Percentiles rank a stretch among this genome's conserved stretches.
Conservation (phyloP, 2,888 invertebrate genomes). For the Meiosimyza decipiens region DNA sequence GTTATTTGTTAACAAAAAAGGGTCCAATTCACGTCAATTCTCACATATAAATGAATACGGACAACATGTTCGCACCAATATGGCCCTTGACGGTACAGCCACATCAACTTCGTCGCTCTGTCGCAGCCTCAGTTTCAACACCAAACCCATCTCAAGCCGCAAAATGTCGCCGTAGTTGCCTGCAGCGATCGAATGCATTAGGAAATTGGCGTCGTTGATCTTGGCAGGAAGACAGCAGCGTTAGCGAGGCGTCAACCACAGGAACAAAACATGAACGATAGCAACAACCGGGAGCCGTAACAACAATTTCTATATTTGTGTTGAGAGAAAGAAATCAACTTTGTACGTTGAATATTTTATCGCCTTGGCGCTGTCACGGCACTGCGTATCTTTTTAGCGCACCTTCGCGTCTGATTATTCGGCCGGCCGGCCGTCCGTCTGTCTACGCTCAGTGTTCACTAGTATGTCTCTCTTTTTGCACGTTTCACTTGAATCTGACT, state of each 20-base stretch:
- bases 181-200: not conserved
- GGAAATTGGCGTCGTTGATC: slow-evolving; percentile 26
- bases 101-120: not conserved
- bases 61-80: slow-evolving; percentile 32
- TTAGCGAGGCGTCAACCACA: not conserved
- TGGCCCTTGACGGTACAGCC: slow-evolving; percentile 5
- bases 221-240: slow-evolving; percentile 16
- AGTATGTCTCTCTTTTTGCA: not conserved
- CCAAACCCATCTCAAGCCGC: not conserved
- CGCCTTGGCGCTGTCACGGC: slow-evolving; percentile 7
- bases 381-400: too few relatives aligned
- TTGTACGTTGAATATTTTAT: slow-evolving; percentile 33
- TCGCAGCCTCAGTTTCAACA: not conserved
- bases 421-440: too few relatives aligned
- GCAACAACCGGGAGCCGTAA: not conserved
- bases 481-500: not conserved
- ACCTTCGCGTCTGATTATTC: not conserved
- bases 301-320: slow-evolving; percentile 21
- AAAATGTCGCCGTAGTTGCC: not conserved
- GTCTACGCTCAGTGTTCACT: too few relatives aligned
- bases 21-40: slow-evolving; percentile 29
- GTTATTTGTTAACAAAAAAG: not conserved
- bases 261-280: not conserved
- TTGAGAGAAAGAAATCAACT: slow-evolving; percentile 17
- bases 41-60: slow-evolving; percentile 21